Evolutionary conservation across 2,888 invertebrate species (phyloP), one percentile per base, ranked within the genome.

Genomic region (Eudasyphora cyanicolor): DNA sequence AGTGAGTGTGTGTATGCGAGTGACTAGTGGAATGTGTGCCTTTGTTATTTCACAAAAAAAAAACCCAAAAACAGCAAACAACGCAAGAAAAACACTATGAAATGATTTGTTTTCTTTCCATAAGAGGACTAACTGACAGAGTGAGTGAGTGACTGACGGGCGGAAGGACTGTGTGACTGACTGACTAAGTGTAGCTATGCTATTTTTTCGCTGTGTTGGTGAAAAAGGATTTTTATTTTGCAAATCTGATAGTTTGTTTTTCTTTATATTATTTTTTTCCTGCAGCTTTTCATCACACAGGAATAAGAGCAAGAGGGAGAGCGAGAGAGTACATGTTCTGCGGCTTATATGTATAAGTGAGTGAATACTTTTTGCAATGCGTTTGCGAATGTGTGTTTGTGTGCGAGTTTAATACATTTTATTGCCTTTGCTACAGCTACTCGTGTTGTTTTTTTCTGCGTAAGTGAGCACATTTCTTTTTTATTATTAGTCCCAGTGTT

Each of bases 401-500:
- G 54, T 45, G n/a, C n/a, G n/a, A n/a, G 49, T 70, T 42, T 21
- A 54, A 27, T 42, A 35, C n/a, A 51, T 51, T 5, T 12, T 38
- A 14, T 42, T 24, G 57, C 29, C n/a, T n/a, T n/a, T n/a, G n/a
- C n/a, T n/a, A n/a, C n/a, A n/a, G n/a, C n/a, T n/a, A n/a, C n/a
- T n/a, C n/a, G n/a, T 69, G 76, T 38, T 69, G 35, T 29, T 69
- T n/a, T n/a, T n/a, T n/a, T 24, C 21, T 51, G 54, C 38, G 12
- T 12, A 24, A 14, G 51, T 69, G 1, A 21, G 21, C 27, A 45
- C 42, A 60, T 74, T 45, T 35, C 67, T 42, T 67, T n/a, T 67
- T 51, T 27, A 38, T 64, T 76, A 51, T 54, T 54, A 67, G 49
- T 67, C 76, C 38, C 67, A 54, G 38, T 32, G 10, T 29, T 74